Evolutionary conservation across 2,113 vertebrate genomes (phyloP).

Genomic region (Steatornis caripensis): DNA sequence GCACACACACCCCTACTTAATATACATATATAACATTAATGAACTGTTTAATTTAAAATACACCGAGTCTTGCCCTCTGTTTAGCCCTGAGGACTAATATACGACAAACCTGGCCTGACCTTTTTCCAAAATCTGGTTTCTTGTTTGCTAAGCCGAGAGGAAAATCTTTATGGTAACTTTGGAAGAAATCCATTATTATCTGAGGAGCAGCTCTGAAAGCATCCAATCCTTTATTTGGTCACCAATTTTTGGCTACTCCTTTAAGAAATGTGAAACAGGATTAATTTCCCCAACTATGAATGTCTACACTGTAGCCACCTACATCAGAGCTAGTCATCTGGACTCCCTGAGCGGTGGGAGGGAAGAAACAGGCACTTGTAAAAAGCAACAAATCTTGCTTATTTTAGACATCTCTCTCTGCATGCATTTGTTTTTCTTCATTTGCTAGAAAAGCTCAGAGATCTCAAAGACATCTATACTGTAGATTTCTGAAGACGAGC

Average conservation of each 20-base stretch:
- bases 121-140: neutral
- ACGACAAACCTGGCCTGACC: neutral
- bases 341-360: neutral
- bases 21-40: neutral
- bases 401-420: neutral
- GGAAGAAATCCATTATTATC: neutral
- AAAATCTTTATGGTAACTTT: neutral
- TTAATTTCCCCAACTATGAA: neutral
- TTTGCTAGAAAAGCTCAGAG: neutral
- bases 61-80: neutral
- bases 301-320: neutral
- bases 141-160: neutral
- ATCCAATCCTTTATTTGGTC: neutral
- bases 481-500: neutral
- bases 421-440: neutral
- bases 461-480: neutral
- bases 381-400: neutral
- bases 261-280: neutral
- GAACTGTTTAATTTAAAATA: neutral
- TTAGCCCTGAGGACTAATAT: neutral
- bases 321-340: constrained; percentile 5
- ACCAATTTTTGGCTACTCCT: neutral
- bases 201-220: neutral
- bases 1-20: neutral
- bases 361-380: neutral